phyloP scores from a whole-genome alignment of 1,140 invertebrate genomes.

The Hylyphantes graminicola region DNA sequence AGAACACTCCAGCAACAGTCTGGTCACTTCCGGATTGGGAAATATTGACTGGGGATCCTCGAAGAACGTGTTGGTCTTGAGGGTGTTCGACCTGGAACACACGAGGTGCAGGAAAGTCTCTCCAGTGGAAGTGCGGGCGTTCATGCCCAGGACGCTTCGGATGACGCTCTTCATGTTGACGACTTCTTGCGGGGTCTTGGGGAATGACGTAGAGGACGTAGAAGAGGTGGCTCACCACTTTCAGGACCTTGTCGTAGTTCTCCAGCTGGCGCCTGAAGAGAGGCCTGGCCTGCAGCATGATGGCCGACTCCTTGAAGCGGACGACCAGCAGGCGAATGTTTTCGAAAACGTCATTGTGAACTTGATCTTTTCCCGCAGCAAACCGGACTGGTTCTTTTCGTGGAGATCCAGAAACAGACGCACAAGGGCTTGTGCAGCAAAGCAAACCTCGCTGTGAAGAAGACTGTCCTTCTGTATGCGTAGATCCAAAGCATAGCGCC shows the following conservation, averaged over 20 bases:
- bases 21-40: conserved; percentile 77
- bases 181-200: conserved; percentile 70
- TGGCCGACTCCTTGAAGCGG: conserved; percentile 64
- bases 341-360: conserved; percentile 78
- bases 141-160: conserved; percentile 71
- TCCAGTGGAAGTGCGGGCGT: conserved; percentile 77
- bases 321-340: conserved; percentile 63
- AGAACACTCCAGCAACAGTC: conserved; percentile 79
- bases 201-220: conserved; percentile 78
- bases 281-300: conserved; percentile 75
- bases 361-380: conserved; percentile 72
- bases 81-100: conserved; percentile 81
- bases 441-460: conserved; percentile 80
- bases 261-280: conserved; percentile 82
- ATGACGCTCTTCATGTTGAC: conserved; percentile 61
- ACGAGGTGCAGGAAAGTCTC: conserved; percentile 85
- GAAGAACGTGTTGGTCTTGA: conserved; percentile 80
- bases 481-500: conserved; percentile 82
- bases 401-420: conserved; percentile 82
- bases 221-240: conserved; percentile 82
- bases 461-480: conserved; percentile 81
- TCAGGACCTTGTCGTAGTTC: conserved; percentile 76
- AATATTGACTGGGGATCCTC: conserved; percentile 81
- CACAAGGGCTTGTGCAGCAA: conserved; percentile 78
- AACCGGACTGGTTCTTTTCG: conserved; percentile 73